A percentile compares a stretch with the other conserved stretches of the same genome.
Evolutionary conservation across 2,888 invertebrate genomes (phyloP).

Genomic region (Sesia bembeciformis): DNA sequence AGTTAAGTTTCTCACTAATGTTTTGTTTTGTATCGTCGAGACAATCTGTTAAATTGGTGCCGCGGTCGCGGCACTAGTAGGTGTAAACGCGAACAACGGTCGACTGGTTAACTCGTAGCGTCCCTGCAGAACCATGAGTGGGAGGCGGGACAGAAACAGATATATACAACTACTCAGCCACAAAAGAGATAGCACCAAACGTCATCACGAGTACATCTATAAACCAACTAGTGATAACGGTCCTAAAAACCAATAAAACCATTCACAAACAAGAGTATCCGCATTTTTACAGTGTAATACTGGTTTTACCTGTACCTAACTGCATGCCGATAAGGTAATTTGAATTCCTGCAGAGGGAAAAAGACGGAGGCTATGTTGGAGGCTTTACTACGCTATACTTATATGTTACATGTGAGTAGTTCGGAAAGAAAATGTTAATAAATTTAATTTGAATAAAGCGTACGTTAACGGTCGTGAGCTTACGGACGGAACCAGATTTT

Average conservation of each 20-base stretch:
- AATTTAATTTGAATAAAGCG: slow-evolving; percentile 54
- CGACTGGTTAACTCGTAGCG: slow-evolving; percentile 55
- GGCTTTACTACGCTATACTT: slow-evolving; percentile 29
- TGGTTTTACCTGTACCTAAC: slow-evolving; percentile 62
- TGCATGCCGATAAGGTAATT: slow-evolving; percentile 66
- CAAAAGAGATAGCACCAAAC: slow-evolving; percentile 36
- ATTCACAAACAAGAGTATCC: slow-evolving; percentile 23
- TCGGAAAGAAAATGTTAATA: slow-evolving; percentile 48
- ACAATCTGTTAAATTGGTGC: slow-evolving; percentile 20
- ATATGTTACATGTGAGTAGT: slow-evolving; percentile 23
- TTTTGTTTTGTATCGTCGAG: slow-evolving; percentile 27
- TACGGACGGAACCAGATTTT: no score
- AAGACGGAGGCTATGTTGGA: slow-evolving; percentile 53
- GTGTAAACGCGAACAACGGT: slow-evolving; percentile 50
- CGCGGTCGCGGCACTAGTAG: slow-evolving; percentile 18
- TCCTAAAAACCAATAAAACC: slow-evolving; percentile 34
- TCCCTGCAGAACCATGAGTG: slow-evolving; percentile 44
- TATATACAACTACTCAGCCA: slow-evolving; percentile 25
- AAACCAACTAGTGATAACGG: slow-evolving; percentile 53
- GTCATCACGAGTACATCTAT: slow-evolving; percentile 48
- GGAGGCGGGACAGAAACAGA: slow-evolving; percentile 51
- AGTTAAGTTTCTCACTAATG: slow-evolving; percentile 22
- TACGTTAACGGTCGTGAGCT: slow-evolving; percentile 42
- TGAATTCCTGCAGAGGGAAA: slow-evolving; percentile 67
- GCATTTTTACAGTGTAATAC: slow-evolving; percentile 48